phyloP scores from a whole-genome alignment of 2,797 vertebrate species.

The Brachymystax lenok region DNA sequence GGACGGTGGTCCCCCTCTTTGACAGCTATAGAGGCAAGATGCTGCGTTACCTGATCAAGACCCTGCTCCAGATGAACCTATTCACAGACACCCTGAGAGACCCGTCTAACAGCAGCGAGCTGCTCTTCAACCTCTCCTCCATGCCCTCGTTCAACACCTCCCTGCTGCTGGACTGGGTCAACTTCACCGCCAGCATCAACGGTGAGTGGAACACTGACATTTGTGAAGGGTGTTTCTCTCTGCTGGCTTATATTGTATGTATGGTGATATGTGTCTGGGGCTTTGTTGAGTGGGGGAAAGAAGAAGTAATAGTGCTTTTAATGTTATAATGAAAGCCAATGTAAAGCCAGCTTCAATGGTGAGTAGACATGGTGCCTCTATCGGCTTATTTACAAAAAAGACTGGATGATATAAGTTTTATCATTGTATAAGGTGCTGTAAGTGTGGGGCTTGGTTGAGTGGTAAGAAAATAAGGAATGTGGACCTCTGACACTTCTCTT shows the following conservation, averaged over 20 bases:
- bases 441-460: not conserved
- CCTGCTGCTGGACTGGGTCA: slow-evolving; percentile 81
- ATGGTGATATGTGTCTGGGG: not conserved
- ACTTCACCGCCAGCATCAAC: slow-evolving; percentile 76
- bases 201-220: slow-evolving; percentile 73
- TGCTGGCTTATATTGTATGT: not conserved
- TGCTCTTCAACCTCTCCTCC: slow-evolving; percentile 79
- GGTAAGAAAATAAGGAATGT: not conserved
- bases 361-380: not conserved
- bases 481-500: too few species aligned
- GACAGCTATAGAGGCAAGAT: slow-evolving; percentile 68
- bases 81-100: slow-evolving; percentile 87
- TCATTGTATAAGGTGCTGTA: not conserved
- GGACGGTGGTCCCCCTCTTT: slow-evolving; percentile 34
- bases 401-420: not conserved
- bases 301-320: not conserved
- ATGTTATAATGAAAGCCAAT: not conserved
- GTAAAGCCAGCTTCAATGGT: not conserved
- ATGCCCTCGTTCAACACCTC: slow-evolving; percentile 74
- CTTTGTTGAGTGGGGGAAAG: not conserved
- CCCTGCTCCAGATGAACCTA: slow-evolving; percentile 96
- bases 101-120: slow-evolving; percentile 82
- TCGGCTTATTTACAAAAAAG: not conserved
- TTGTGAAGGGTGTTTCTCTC: not conserved
- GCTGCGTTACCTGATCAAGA: slow-evolving; percentile 96